Base-by-base conservation (phyloP, 2,797 vertebrate species). In the Myotis vivesi region DNA sequence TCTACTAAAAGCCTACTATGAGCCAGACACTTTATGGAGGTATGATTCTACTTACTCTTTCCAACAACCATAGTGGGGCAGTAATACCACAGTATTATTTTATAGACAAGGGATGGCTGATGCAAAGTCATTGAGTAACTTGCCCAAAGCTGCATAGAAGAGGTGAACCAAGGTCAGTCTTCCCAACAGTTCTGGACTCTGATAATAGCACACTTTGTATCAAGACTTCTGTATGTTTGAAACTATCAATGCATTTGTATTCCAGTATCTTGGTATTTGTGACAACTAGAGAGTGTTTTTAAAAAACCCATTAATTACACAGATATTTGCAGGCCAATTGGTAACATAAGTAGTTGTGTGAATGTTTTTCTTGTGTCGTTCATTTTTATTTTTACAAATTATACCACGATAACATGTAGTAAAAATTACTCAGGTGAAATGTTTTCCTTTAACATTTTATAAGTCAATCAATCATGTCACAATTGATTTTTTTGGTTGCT, bases 321-420 rank as follows among this genome's bases (percentile, higher is more conserved):
- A 71, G 33, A 62, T 57, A 12, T 66, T 84, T 84, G 46, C 36
- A 87, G 23, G 59, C 33, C 41, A 69, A 3, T 25, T 66, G 66
- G 51, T 68, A 76, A 80, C 25, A 36, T 19, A 77, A 69, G 53
- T 75, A 85, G 53, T 55, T 90, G 41, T 41, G 46, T 69, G 62
- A 87, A 55, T 76, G 23, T 76, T 57, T 91, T 93, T 66, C 23
- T 85, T 79, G 53, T 19, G 80, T 87, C 71, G 10, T 8, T 88
- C 97, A 73, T 94, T 96, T 75, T 85, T 80, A 96, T 87, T 96
- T 80, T 92, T 87, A 95, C 77, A 97, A 97, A 97, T 68, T 89
- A 46, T 38, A 44, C 25, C 69, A 53, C 75, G 23, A 88, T 66
- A 38, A 88, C 33, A 64, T 38, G 11, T 72, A 53, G 59, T 72